phyloP scores from a whole-genome alignment of 2,888 invertebrate species.

The Sipha maydis region DNA sequence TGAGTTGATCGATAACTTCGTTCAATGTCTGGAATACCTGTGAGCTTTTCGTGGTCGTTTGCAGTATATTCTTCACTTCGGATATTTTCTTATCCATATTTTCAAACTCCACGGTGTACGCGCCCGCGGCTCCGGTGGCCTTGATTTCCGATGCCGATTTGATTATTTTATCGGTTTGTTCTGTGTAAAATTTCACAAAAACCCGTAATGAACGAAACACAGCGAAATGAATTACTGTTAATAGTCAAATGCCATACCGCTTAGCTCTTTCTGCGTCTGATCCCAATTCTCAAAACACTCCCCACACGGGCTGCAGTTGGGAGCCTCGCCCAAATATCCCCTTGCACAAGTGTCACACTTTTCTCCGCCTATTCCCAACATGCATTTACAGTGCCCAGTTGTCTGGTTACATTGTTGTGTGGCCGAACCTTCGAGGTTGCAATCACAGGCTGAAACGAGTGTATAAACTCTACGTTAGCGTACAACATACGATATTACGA shows the following conservation, averaged over 20 bases:
- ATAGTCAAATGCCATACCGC: constrained; percentile 67
- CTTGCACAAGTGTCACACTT: constrained; percentile 93
- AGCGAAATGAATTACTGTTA: neutral
- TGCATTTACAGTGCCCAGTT: constrained; percentile 91
- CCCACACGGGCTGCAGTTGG: constrained; percentile 92
- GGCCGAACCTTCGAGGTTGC: constrained; percentile 85
- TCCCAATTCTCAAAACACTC: constrained; percentile 99
- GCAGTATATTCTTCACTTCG: constrained; percentile 82
- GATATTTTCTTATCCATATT: constrained; percentile 87
- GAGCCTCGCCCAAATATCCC: constrained; percentile 90
- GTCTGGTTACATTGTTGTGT: constrained; percentile 89
- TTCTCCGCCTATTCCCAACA: constrained; percentile 91
- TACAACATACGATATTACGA: neutral
- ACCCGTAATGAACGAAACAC: neutral
- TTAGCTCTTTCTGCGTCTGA: constrained; percentile 78
- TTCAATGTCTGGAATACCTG: constrained; percentile 69
- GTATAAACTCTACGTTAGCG: neutral
- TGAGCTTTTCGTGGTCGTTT: constrained; percentile 78
- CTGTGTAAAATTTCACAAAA: constrained; percentile 65
- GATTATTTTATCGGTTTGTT: constrained; percentile 83
- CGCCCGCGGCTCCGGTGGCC: constrained; percentile 94
- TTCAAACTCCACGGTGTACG: constrained; percentile 94
- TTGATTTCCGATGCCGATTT: constrained; percentile 92
- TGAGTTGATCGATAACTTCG: constrained; percentile 68
- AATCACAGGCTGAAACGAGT: constrained; percentile 80